Evolutionary conservation across 2,888 invertebrate species (phyloP).

Genomic region (Aleiodes testaceus): DNA sequence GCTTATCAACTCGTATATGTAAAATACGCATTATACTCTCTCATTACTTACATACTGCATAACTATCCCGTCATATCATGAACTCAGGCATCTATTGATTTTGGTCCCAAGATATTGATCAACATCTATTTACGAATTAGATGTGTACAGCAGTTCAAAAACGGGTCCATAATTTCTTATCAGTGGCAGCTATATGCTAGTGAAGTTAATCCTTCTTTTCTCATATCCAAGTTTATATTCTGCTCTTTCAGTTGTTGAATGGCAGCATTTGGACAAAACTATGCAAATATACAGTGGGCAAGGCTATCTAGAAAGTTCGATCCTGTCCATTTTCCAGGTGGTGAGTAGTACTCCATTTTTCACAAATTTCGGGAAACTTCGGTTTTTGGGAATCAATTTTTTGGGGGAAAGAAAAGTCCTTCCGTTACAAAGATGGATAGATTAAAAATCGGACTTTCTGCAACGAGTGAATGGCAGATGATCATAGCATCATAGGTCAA

Average conservation of each 20-base stretch:
- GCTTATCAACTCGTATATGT: constrained; percentile 30
- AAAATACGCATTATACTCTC: constrained; percentile 23
- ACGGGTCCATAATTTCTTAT: constrained; percentile 60
- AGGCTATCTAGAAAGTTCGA: too few relatives aligned
- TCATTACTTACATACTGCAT: not conserved
- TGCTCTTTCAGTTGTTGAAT: not conserved
- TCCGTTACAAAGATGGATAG: too few relatives aligned
- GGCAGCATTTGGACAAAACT: too few relatives aligned
- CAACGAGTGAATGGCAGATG: too few relatives aligned
- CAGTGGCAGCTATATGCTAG: constrained; percentile 31
- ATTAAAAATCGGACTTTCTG: too few relatives aligned
- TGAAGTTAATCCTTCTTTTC: not conserved
- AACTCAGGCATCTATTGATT: not conserved
- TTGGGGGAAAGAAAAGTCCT: too few relatives aligned
- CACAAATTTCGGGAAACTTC: too few relatives aligned
- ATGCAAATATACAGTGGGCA: too few relatives aligned
- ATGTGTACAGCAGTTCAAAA: constrained; percentile 59
- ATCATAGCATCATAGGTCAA: too few relatives aligned
- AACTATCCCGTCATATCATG: not conserved
- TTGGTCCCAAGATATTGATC: not conserved
- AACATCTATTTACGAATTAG: constrained; percentile 37
- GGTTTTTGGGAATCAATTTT: too few relatives aligned
- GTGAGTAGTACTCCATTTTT: too few relatives aligned
- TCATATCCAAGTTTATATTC: not conserved
- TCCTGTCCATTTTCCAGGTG: too few relatives aligned